A percentile compares a stretch with the other conserved stretches of the same genome.
phyloP scores from a whole-genome alignment of 1,140 invertebrate species.

The Camponotus pennsylvanicus region DNA sequence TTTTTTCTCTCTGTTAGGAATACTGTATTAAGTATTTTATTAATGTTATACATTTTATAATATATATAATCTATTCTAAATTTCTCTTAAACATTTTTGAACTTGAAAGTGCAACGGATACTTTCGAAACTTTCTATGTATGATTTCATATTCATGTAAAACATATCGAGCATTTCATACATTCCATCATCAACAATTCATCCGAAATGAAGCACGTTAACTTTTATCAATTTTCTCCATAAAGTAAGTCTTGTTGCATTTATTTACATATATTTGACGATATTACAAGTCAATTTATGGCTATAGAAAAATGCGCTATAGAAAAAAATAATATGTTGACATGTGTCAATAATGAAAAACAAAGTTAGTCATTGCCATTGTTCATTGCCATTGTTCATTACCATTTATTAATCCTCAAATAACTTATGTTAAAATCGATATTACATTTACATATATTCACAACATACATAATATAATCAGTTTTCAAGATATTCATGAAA shows the following conservation, averaged over 20 bases:
- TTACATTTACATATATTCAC: neutral
- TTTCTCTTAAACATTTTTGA: neutral
- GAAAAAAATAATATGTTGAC: neutral
- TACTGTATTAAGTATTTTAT: neutral
- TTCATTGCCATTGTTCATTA: neutral
- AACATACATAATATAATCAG: neutral
- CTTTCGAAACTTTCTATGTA: constrained; percentile 30
- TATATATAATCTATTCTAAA: neutral
- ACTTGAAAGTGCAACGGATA: neutral
- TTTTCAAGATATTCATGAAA: neutral
- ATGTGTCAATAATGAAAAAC: constrained; percentile 38
- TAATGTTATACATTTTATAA: neutral
- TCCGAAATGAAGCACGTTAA: neutral
- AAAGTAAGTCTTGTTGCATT: neutral
- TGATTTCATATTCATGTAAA: constrained; percentile 10
- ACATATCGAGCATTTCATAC: neutral
- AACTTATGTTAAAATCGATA: neutral
- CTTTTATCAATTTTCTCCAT: constrained; percentile 18
- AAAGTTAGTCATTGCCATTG: neutral
- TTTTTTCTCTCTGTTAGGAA: too few species aligned
- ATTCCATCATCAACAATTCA: neutral
- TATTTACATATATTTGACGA: neutral
- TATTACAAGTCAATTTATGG: constrained; percentile 9
- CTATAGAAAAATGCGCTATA: neutral
- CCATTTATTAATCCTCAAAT: neutral